Evolutionary conservation across 1,140 invertebrate species (phyloP), one percentile per base, ranked within the genome.

Genomic region (Ephestia elutella): DNA sequence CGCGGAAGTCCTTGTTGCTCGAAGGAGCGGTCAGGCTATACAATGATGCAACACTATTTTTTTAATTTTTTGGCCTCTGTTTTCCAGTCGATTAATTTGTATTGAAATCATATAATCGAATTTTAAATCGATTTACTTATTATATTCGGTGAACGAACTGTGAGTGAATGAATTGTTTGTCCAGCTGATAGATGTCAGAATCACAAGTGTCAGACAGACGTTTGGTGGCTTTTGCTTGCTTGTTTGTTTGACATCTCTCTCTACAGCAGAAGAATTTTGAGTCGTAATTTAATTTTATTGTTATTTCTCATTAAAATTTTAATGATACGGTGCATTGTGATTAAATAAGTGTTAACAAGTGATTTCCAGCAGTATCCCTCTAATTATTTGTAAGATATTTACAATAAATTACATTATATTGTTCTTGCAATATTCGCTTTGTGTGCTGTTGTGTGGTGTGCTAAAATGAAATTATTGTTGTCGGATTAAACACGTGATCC

Each of bases 401-500:
- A 17, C 38, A 53, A 21, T 25, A 25, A 21, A 21, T 50, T 50
- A 20, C 9, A 5, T 50, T 20, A n/a, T 25, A 53, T 10, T 53
- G 17, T 53, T 11, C 2, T 25, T 15, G 50, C 20, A 53, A n/a
- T 15, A 25, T 53, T 56, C 56, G 54, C 30, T 54, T 59, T 57
- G 30, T 67, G 56, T 61, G 21, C 21, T 25, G 21, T 2, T 25
- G 21, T 25, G 21, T 25, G 21, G 21, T 25, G 53, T 56, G 28
- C 20, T 60, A 54, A 58, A 19, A 68, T 56, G 59, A 58, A 62
- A 58, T 69, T 63, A 69, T 62, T 63, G 59, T 63, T 61, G 63
- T 65, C 60, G 13, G 38, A 51, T 54, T 48, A 56, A 62, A 66
- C 67, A 70, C 63, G 63, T 70, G 67, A 70, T 70, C 56, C 63